phyloP scores from a whole-genome alignment of 2,113 vertebrate species.

The Naja naja region DNA sequence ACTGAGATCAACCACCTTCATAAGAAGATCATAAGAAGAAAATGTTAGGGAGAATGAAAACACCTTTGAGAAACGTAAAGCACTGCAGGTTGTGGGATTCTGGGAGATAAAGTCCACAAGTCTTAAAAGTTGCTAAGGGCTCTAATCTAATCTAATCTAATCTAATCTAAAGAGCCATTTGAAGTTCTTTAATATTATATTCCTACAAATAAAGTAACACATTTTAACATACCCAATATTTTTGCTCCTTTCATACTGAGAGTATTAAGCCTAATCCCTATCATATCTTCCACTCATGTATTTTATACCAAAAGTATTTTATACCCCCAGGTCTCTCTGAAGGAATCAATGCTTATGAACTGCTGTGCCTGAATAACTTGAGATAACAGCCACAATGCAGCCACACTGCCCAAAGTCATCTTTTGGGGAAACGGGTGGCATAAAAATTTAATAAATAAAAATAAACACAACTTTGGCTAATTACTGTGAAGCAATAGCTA shows the following conservation, averaged over 20 bases:
- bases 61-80: background rate
- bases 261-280: background rate
- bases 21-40: background rate
- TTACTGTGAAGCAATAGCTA: background rate
- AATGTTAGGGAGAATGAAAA: background rate
- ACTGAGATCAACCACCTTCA: background rate
- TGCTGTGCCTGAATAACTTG: background rate
- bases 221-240: background rate
- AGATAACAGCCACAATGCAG: background rate
- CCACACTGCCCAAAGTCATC: background rate
- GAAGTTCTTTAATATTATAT: background rate
- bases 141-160: background rate
- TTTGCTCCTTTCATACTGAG: background rate
- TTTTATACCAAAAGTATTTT: background rate
- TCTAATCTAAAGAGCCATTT: background rate
- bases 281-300: background rate
- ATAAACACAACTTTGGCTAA: background rate
- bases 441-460: background rate
- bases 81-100: background rate
- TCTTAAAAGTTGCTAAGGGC: background rate
- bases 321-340: background rate
- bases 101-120: background rate
- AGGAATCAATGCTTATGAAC: background rate
- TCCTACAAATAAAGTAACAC: background rate
- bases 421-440: background rate